Evolutionary conservation across 2,797 vertebrate genomes (phyloP), one percentile per base, ranked within the genome.

Genomic region (Tenualosa thibaudeaui): DNA sequence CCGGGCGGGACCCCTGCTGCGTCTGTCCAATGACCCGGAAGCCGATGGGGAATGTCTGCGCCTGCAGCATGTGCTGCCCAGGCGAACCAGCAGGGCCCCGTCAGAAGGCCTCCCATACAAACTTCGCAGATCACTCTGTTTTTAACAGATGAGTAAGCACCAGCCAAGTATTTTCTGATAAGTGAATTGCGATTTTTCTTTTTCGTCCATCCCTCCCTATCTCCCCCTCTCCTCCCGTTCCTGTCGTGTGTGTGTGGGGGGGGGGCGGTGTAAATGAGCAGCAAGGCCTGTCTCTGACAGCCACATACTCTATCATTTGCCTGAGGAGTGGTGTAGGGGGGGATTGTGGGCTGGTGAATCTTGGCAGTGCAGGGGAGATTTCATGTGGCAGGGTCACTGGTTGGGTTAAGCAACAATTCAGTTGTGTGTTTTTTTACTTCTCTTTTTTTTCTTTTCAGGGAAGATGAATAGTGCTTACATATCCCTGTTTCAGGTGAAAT

Each of bases 61-160:
- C 96, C 96, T 93, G 92, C 93, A 96, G 96, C 96, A 95, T 96
- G 96, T 94, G 96, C 94, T 94, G 92, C 93, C 90, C 94, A 93
- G 95, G 96, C 93, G 94, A 81, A 96, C 95, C 97, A 97, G 97
- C 95, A 97, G 96, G 96, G 94, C 94, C 96, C 95, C 93, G 84
- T 95, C 95, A 95, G 93, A 97, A 94, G 92, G 92, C 93, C 92
- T 96, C 93, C 92, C 92, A 89, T 94, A 95, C 93, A 96, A 96
- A 96, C 94, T 96, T 22, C 93, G 93, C 90, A 86, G 94, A 94
- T 93, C 95, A 93, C 94, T 95, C 90, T 60, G 94, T 92, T 95
- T 94, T 96, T 96, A 96, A 95, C 96, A 96, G 95, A 96, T 94
- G 95, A 97, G 95, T 97, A 97, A 96, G 95, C 96, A 96, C 92